Evolutionary conservation across 2,797 vertebrate species (phyloP), one percentile per base, ranked within the genome.

Genomic region (Prionace glauca): DNA sequence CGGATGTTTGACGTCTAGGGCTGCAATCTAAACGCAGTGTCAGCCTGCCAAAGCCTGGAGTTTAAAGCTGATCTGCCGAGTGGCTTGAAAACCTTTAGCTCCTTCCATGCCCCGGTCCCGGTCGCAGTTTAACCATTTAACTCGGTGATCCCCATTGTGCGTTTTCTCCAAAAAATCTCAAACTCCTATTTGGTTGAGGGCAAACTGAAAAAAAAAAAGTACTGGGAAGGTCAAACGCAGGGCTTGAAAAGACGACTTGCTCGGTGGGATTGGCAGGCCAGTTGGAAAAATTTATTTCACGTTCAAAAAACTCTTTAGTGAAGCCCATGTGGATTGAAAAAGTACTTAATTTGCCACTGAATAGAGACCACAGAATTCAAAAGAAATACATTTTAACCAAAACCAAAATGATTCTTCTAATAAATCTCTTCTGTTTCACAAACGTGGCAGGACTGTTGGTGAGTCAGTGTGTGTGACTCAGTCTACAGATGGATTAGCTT

Each of bases 251-350:
- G 93, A 50, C 32, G 20, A 5, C 56, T 74, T 41, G 22, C 45
- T 24, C 1, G 26, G 56, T 29, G 10, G 93, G 71, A 95, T 60
- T 95, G 93, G 93, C 93, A 95, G 45, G 71, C 41, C 26, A 56
- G 93, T 95, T 74, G 93, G 93, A 95, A 95, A 95, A 95, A 95
- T 56, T 1, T 92, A 67, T 74, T 72, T 72, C 93, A 95, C 74
- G 91, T 72, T 94, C 41, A 29, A 45, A 95, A 95, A 50, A 56
- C n/a, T 94, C 93, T 94, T 72, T 56, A 56, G 67, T 95, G 69
- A 60, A 74, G 93, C 74, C 71, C 45, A 50, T 74, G 71, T 32
- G 93, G 93, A 95, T 77, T 95, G 74, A 74, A 69, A 90, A 95
- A 74, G 26, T 72, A 95, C 72, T 95, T 77, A 77, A 95, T 77